Evolutionary conservation across 2,888 invertebrate genomes (phyloP), one percentile per base, ranked within the genome.

Genomic region (Lepidonotus clava): DNA sequence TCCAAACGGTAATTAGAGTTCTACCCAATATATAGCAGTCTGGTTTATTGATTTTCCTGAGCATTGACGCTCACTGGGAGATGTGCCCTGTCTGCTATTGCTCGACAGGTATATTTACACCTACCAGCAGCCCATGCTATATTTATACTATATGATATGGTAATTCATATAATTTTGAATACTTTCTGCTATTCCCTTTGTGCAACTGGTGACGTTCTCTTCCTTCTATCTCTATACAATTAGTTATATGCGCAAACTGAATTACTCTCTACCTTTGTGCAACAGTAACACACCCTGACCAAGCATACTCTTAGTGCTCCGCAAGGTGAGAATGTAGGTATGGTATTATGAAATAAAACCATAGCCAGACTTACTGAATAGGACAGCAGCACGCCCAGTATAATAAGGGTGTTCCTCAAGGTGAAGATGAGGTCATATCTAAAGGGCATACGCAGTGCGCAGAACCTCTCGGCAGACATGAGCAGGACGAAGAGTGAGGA

Each of bases 401-500:
- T 85, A 32, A 34, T 85, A 4, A 46, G 8, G 32, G 76, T 76
- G 51, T 71, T 71, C 0, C 8, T 8, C 71, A 76, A 51, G 34
- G 6, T 71, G 34, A 85, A 85, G n/a, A 85, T 32, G 8, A 11
- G 71, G 36, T 67, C 38, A 40, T 85, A 80, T 32, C 38, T 46
- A 24, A 85, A 85, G 34, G 85, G 85, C 40, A 85, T 38, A 18
- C 32, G 40, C 34, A 85, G 51, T 18, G 85, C 67, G n/a, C 40
- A 71, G 76, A 46, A 85, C 2, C 85, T 0, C 76, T 85, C 85
- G 11, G 51, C 76, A 28, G 41, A 40, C 85, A 85, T 85, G 21
- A 85, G 85, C 46, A 67, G 46, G 1, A 85, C 46, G 40, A 85
- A 34, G 8, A 85, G 24, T 0, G 66, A 36, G 2, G 85, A 85